phyloP scores from a whole-genome alignment of 2,113 vertebrate species.

The Aegithalos caudatus region DNA sequence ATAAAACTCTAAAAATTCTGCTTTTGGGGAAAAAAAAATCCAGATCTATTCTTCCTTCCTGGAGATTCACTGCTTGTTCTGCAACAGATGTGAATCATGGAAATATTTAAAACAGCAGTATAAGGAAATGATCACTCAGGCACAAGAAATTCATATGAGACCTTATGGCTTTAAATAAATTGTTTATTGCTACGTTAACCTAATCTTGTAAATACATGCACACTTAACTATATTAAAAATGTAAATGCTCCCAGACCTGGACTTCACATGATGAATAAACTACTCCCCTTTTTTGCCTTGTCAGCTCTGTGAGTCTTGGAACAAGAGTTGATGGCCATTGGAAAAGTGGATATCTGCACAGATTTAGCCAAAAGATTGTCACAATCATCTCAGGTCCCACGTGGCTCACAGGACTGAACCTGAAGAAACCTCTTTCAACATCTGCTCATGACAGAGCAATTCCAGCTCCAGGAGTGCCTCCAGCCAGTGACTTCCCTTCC shows the following conservation, averaged over 20 bases:
- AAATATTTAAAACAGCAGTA: background rate
- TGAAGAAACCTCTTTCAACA: background rate
- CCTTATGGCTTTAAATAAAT: background rate
- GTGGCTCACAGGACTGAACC: background rate
- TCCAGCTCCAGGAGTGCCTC: background rate
- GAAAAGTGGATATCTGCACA: background rate
- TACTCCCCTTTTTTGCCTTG: background rate
- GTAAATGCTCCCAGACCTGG: background rate
- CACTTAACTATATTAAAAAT: conserved; percentile 34
- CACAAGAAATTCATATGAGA: background rate
- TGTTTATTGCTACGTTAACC: background rate
- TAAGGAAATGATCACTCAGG: background rate
- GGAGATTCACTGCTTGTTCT: background rate
- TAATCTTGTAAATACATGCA: background rate
- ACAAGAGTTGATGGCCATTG: background rate
- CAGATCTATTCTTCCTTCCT: background rate
- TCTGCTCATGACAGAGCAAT: background rate
- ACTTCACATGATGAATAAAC: background rate
- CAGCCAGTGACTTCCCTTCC: background rate
- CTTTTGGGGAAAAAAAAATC: background rate
- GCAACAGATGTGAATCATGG: background rate
- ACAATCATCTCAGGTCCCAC: background rate
- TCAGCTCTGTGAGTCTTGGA: background rate
- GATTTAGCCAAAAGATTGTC: background rate
- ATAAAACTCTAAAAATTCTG: background rate